Percentiles rank a stretch among this genome's conserved stretches.
These are phyloP conservation scores for Branchipolynoe longqiensis DNA, from an alignment of 2,888 invertebrate genomes.

Conservation along the genomic window DNA sequence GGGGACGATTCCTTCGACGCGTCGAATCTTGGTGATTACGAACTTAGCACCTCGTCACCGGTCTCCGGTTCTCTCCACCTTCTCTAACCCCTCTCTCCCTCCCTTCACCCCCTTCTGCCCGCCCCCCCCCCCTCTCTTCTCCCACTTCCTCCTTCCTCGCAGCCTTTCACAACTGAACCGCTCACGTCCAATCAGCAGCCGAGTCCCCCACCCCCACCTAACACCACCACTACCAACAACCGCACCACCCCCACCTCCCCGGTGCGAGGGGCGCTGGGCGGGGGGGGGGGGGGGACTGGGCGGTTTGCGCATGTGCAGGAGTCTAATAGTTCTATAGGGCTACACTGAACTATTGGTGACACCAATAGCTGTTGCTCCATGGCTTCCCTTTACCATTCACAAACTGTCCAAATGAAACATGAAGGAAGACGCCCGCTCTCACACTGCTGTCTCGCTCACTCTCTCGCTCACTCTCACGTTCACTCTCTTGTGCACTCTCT, in stretches of 20 bases:
- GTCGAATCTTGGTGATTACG: conserved; percentile 39
- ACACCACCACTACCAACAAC: too few species aligned
- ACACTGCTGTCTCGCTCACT: too few species aligned
- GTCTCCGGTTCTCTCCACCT: neutral
- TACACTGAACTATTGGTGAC: too few species aligned
- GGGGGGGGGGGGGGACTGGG: neutral
- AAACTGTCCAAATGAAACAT: too few species aligned
- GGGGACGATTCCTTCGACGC: conserved; percentile 19
- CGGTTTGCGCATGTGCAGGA: neutral
- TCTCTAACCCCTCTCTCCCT: neutral
- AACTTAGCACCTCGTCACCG: conserved; percentile 18
- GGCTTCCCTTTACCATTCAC: too few species aligned
- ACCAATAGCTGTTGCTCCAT: too few species aligned
- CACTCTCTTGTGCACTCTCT: too few species aligned
- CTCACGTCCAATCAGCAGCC: conserved; percentile 12
- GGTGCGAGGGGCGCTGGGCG: neutral
- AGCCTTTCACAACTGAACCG: too few species aligned
- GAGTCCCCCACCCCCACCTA: too few species aligned
- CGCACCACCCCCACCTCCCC: neutral
- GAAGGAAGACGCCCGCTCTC: too few species aligned
- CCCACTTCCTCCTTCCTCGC: neutral
- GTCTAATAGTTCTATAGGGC: too few species aligned
- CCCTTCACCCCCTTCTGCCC: conserved; percentile 12
- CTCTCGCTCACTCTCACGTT: too few species aligned
- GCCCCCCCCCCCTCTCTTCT: neutral